Percentiles rank a stretch among this genome's conserved stretches.
phyloP scores from a whole-genome alignment of 2,113 vertebrate species.

The Nannobrachium achirus region DNA sequence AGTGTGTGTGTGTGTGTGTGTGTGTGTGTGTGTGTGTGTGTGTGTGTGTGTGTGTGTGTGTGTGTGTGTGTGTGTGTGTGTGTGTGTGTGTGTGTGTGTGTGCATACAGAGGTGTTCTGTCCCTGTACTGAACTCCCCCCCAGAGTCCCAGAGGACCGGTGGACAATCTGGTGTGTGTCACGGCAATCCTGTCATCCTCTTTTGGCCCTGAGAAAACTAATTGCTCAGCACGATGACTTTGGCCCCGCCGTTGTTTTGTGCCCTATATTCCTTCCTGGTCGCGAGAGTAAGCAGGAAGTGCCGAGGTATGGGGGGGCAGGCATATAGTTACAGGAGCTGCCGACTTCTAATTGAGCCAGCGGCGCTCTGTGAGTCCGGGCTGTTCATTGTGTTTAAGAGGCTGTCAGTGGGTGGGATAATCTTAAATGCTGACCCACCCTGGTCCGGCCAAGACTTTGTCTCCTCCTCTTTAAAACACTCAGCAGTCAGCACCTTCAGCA shows the following conservation, averaged over 20 bases:
- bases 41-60: conserved; percentile 9
- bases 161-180: conserved; percentile 55
- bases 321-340: neutral
- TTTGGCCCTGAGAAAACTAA: conserved; percentile 52
- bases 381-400: neutral
- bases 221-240: conserved; percentile 51
- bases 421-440: conserved; percentile 3
- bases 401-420: neutral
- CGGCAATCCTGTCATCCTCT: conserved; percentile 42
- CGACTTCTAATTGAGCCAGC: conserved; percentile 26
- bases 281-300: neutral
- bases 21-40: conserved; percentile 4
- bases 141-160: conserved; percentile 45
- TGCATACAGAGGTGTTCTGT: conserved; percentile 18
- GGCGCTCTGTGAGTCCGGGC: conserved; percentile 5
- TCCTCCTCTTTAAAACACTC: neutral
- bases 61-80: conserved; percentile 6
- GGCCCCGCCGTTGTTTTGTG: neutral
- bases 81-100: conserved; percentile 16
- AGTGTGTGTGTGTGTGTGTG: conserved; percentile 8
- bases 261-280: neutral
- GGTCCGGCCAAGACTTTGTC: neutral
- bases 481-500: neutral
- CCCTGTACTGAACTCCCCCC: conserved; percentile 43
- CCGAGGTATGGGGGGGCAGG: conserved; percentile 1